Evolutionary conservation across 2,113 vertebrate species (phyloP).

Genomic region (Hyperoodon ampullatus): DNA sequence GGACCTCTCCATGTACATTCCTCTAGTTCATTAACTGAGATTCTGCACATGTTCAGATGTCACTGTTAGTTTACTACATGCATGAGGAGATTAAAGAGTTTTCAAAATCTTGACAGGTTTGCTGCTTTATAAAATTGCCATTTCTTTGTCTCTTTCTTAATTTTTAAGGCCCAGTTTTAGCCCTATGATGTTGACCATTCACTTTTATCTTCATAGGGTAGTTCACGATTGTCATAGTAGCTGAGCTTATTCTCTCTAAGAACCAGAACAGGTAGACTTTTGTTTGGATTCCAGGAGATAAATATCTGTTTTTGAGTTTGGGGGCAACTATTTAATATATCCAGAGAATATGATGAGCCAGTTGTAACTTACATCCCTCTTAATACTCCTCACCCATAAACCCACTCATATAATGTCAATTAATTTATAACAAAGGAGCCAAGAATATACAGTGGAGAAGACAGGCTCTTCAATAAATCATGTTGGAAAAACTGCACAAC

Average conservation of each 20-base stretch:
- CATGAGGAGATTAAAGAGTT: neutral
- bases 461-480: neutral
- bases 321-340: neutral
- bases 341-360: neutral
- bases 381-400: neutral
- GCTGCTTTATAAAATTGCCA: neutral
- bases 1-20: fast-evolving
- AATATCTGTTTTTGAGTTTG: neutral
- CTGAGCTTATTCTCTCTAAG: neutral
- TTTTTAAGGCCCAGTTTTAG: neutral
- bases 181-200: neutral
- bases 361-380: neutral
- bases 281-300: neutral
- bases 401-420: neutral
- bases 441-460: neutral
- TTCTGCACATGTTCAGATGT: neutral
- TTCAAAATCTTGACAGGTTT: neutral
- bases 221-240: neutral
- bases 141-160: neutral
- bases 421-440: neutral
- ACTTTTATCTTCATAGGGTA: neutral
- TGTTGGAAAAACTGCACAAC: neutral
- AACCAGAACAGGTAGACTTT: neutral
- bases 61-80: neutral
- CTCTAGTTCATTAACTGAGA: neutral